Percentiles rank a stretch among this genome's conserved stretches.
These are phyloP conservation scores for Cephalopachus bancanus DNA, from an alignment of 2,797 vertebrate genomes.

Conservation along the genomic window DNA sequence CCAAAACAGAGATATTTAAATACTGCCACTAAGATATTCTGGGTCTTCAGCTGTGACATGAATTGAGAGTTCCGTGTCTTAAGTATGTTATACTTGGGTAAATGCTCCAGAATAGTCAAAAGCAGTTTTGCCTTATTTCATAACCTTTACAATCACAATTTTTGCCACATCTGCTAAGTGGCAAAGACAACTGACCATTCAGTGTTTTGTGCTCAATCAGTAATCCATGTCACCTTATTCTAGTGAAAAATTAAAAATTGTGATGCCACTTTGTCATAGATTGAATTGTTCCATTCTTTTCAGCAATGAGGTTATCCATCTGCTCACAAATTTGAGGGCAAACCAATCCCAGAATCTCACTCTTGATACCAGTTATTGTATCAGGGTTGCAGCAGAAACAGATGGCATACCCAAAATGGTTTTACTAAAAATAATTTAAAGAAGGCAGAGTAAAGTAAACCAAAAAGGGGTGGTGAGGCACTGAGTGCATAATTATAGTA, in stretches of 20 bases:
- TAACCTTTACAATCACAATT: background rate
- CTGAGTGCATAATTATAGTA: background rate
- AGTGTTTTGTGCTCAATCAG: background rate
- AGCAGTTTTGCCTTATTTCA: background rate
- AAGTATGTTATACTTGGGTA: background rate
- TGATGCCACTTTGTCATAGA: background rate
- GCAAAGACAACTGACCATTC: background rate
- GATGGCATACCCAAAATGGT: background rate
- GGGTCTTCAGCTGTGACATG: background rate
- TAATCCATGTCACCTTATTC: background rate
- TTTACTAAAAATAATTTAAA: constrained; percentile 13
- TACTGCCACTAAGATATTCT: background rate
- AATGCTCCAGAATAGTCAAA: background rate
- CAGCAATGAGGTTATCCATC: background rate
- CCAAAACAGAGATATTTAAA: background rate
- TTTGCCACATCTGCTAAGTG: background rate
- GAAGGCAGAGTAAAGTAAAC: background rate
- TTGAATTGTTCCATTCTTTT: background rate
- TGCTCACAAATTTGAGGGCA: background rate
- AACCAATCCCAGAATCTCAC: background rate
- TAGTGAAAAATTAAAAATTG: background rate
- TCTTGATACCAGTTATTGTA: background rate
- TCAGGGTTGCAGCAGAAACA: background rate
- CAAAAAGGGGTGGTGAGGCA: background rate
- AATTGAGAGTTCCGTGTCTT: background rate